Evolutionary conservation across 1,140 invertebrate genomes (phyloP), one percentile per base, ranked within the genome.

Genomic region (Drosophila pruinosa): DNA sequence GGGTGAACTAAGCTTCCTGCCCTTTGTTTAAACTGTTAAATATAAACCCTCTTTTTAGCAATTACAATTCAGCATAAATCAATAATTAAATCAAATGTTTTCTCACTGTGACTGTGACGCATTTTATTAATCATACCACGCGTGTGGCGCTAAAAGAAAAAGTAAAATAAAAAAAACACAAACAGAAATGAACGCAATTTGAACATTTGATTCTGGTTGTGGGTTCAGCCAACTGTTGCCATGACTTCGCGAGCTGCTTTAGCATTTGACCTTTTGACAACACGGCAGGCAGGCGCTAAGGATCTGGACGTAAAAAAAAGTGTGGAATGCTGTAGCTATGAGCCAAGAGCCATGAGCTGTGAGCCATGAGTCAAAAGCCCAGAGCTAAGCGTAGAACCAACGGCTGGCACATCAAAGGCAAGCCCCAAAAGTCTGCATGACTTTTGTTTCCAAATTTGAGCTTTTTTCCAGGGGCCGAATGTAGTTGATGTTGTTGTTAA

Each of bases 121-220:
- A 56, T 75, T 78, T 72, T 38, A 76, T 83, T 79, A 85, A 85
- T 83, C 79, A 78, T 72, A 65, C 48, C 54, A 43, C 74, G 62
- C 65, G 64, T 74, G 74, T 75, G 64, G 39, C 57, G 24, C 21
- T 22, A 38, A 19, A 38, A 14, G 8, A 57, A 48, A 48, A 45
- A 1, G 21, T 6, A 22, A 58, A 21, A 10, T 36, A 24, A 59
- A 6, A 1, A 19, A 22, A 31, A 31, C 12, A 21, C 28, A 36
- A 56, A 39, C 52, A 34, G 45, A 81, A 22, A 7, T 53, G 5
- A 15, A 64, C 10, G 28, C 14, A 21, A 58, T 38, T 48, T 36
- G 8, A 41, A 54, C 7, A 21, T 48, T 52, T 19, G 31, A 21
- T 47, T 28, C 17, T n/a, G n/a, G n/a, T n/a, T n/a, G n/a, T 31